Evolutionary conservation across 2,113 vertebrate genomes (phyloP).

Genomic region (Malaclemys terrapin): DNA sequence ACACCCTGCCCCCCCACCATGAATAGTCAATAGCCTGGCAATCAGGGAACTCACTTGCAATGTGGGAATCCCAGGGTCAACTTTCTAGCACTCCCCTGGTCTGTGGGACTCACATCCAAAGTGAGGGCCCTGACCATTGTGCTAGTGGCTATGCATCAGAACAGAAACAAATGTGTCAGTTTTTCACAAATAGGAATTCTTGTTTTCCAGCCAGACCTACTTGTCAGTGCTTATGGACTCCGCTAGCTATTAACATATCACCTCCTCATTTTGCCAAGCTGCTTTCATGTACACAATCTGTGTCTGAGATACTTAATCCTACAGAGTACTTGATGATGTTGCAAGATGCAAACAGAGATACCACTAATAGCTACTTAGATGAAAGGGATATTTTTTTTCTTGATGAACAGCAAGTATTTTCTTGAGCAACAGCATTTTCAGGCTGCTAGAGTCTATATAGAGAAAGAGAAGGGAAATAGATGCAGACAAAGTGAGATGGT

Average conservation of each 20-base stretch:
- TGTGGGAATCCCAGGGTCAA: neutral
- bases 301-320: constrained; percentile 21
- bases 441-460: neutral
- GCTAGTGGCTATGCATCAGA: neutral
- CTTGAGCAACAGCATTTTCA: neutral
- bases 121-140: neutral
- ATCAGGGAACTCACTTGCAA: too few species aligned
- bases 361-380: neutral
- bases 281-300: constrained; percentile 25
- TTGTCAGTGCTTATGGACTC: constrained; percentile 47
- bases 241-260: constrained; percentile 10
- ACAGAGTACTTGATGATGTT: neutral
- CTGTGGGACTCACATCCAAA: neutral
- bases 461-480: constrained; percentile 1
- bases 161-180: neutral
- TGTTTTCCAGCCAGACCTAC: neutral
- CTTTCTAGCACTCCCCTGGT: neutral
- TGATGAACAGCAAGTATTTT: neutral
- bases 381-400: constrained; percentile 25
- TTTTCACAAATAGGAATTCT: neutral
- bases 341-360: neutral
- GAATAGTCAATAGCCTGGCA: neutral
- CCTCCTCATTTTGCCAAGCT: neutral
- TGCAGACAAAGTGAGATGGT: neutral
- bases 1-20: too few species aligned